Base-by-base conservation (phyloP, 2,113 vertebrate species). In the Polypterus senegalus region DNA sequence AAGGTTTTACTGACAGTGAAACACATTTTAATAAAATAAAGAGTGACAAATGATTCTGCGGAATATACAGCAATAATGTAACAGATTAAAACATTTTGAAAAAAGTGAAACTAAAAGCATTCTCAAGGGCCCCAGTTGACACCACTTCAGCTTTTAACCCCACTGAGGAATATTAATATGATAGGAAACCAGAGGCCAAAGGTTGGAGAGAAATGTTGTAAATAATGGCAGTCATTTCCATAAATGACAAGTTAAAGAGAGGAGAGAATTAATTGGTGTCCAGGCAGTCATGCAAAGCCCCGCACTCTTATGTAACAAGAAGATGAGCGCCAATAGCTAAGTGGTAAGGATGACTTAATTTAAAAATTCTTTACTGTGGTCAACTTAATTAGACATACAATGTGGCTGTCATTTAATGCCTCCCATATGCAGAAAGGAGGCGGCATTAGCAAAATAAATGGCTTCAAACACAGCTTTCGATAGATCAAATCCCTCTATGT, bases 201-300 rank as follows among this genome's bases (percentile, higher is more conserved):
- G 27, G 27, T 55, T 11, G 9, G 54, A 6, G 54, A 5, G 10
- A 55, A 55, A 55, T 55, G 43, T 58, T n/a, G 7, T 27, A 58
- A 43, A 58, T 43, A 44, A 43, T 43, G 8, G 5, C 9, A 46
- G 9, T 46, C 7, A 61, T 9, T 47, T 62, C 49, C 4, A 62
- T 54, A 62, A 9, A 62, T 54, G 27, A 53, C 61, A 62, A 8
- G 52, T 48, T 8, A 48, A 51, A 43, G 52, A 47, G 46, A 51
- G n/a, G 58, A 60, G 47, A 48, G 49, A 10, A 4, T 48, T 27
- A 47, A 46, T 46, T 5, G 6, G 6, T 60, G 45, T 27, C 7
- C 46, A 5, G 10, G 46, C 46, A 43, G 47, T 3, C 54, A 55
- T 27, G 9, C 3, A 55, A 55, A 27, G 9, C 10, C 6, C 6